These are phyloP conservation scores for Psittacus erithacus DNA, from an alignment of 2,113 vertebrate genomes.

Conservation along the genomic window DNA sequence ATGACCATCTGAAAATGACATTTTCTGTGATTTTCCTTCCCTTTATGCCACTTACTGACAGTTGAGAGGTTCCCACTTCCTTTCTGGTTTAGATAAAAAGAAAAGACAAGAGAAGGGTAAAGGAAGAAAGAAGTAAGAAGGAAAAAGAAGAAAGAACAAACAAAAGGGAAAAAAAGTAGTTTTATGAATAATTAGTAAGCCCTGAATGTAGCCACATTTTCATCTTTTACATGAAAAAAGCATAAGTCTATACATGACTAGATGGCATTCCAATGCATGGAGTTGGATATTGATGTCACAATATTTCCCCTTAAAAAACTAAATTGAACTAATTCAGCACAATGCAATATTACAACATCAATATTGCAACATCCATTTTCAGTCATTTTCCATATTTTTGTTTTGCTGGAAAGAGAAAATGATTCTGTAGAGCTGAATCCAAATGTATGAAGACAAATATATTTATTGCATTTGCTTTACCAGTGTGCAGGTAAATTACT, in stretches of 20 bases:
- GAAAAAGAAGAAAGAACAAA: neutral
- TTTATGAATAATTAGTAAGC: neutral
- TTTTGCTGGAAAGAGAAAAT: conserved; percentile 21
- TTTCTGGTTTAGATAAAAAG: neutral
- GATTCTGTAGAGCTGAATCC: neutral
- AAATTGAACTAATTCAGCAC: neutral
- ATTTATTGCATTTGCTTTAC: conserved; percentile 2
- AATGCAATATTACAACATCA: neutral
- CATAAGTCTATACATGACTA: neutral
- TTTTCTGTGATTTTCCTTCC: neutral
- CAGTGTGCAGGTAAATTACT: neutral
- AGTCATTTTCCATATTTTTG: neutral
- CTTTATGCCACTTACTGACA: neutral
- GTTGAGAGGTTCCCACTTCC: accelerated
- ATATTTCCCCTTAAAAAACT: conserved; percentile 23
- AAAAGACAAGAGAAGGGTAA: neutral
- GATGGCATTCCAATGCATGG: neutral
- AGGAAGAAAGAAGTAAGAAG: neutral
- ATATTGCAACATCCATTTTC: neutral
- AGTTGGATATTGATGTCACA: neutral
- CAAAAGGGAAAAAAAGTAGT: neutral
- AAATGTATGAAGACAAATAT: neutral
- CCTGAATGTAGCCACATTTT: neutral
- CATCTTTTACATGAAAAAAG: neutral
- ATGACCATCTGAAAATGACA: neutral